Evolutionary conservation across 1,140 invertebrate species (phyloP).

Genomic region (Forficula auricularia): DNA sequence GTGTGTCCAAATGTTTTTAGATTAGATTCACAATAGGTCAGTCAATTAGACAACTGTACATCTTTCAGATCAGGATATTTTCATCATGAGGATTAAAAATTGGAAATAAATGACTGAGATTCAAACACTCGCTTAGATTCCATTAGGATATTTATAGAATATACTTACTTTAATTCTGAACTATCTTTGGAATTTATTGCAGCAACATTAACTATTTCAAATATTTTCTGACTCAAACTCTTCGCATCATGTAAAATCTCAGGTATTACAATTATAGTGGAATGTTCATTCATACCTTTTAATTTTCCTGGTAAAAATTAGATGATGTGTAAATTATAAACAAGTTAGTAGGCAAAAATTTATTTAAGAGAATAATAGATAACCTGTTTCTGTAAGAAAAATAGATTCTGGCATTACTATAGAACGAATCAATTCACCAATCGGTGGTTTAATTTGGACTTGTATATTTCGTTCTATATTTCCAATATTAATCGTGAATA

Average conservation of each 20-base stretch:
- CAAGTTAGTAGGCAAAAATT: no score
- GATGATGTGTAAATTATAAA: slow-evolving; percentile 4
- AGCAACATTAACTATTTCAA: slow-evolving; percentile 63
- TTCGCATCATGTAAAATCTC: slow-evolving; percentile 21
- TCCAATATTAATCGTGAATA: slow-evolving; percentile 54
- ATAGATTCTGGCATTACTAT: slow-evolving; percentile 57
- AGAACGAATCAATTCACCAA: slow-evolving; percentile 77
- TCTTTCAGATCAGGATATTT: no score
- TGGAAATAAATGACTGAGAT: no score
- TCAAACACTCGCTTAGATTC: no score
- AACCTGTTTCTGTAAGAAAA: slow-evolving; percentile 44
- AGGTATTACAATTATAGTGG: slow-evolving; percentile 29
- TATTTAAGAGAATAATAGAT: no score
- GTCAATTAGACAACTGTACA: no score
- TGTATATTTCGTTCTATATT: slow-evolving; percentile 33
- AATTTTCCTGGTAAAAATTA: slow-evolving; percentile 37
- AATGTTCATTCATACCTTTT: slow-evolving; percentile 78
- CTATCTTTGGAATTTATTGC: slow-evolving; percentile 41
- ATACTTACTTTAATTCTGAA: slow-evolving; percentile 36
- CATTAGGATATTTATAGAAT: slow-evolving; percentile 2
- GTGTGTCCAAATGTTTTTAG: no score
- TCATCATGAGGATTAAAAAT: no score
- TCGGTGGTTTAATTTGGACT: slow-evolving; percentile 58
- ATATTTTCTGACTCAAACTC: slow-evolving; percentile 39
- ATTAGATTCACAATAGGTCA: no score